Conservation (phyloP, 2,888 invertebrate genomes). For the Furcula furcula region DNA sequence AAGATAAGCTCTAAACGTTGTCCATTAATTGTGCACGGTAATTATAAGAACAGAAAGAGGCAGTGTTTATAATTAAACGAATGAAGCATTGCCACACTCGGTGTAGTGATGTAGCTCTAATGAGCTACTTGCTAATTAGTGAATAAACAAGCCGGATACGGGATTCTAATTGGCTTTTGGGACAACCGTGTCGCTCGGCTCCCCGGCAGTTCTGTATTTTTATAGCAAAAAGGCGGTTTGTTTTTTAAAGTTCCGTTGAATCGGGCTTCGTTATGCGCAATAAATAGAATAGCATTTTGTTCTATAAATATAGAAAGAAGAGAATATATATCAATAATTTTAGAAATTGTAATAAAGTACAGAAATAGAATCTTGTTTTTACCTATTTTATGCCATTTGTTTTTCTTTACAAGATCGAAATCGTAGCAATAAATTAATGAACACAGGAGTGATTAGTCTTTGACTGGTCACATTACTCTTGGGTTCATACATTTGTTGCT, state of each 20-base stretch:
- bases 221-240: conserved; percentile 32
- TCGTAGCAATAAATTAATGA: too few relatives aligned
- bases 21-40: conserved; percentile 68
- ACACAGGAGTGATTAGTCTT: too few relatives aligned
- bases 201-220: conserved; percentile 31
- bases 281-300: too few relatives aligned
- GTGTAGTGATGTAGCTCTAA: conserved; percentile 73
- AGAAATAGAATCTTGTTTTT: neutral
- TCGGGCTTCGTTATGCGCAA: too few relatives aligned
- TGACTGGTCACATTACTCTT: too few relatives aligned
- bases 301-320: too few relatives aligned
- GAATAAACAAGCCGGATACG: conserved; percentile 76
- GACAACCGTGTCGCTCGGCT: conserved; percentile 50
- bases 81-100: conserved; percentile 64
- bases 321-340: too few relatives aligned
- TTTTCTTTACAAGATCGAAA: too few relatives aligned
- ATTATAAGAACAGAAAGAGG: conserved; percentile 66
- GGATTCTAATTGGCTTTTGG: conserved; percentile 79
- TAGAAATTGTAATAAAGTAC: too few relatives aligned
- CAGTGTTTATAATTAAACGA: conserved; percentile 78
- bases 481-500: too few relatives aligned
- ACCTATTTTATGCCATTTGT: too few relatives aligned
- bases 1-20: conserved; percentile 65
- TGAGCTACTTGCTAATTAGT: conserved; percentile 78
- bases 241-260: conserved; percentile 20